These are phyloP conservation scores for Macropus fuliginosus DNA, from an alignment of 2,797 vertebrate species.

Conservation along the genomic window DNA sequence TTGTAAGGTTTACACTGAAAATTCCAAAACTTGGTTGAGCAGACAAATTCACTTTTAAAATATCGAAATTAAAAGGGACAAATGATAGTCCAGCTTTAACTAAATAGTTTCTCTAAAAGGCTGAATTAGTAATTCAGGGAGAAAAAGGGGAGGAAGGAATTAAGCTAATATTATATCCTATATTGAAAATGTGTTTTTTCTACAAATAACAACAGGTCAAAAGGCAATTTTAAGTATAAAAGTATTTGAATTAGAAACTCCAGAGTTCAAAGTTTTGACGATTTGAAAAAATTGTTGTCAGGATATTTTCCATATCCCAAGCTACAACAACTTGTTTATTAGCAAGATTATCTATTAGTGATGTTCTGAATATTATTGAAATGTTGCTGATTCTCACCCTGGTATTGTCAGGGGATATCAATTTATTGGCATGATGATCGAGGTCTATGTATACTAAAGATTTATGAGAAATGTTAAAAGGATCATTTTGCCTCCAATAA, in stretches of 20 bases:
- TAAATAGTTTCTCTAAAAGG: not conserved
- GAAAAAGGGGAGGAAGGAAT: not conserved
- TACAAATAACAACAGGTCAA: not conserved
- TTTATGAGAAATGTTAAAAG: constrained; percentile 14
- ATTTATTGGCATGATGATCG: not conserved
- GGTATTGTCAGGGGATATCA: not conserved
- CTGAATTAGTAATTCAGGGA: not conserved
- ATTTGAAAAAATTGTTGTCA: not conserved
- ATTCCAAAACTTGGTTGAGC: not conserved
- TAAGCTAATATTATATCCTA: constrained; percentile 61
- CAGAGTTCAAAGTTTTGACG: constrained; percentile 68
- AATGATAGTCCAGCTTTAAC: constrained; percentile 12
- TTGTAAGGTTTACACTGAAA: not conserved
- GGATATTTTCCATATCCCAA: not conserved
- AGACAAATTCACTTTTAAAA: not conserved
- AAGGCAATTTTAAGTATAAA: not conserved
- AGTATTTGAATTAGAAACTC: not conserved
- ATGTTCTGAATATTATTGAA: constrained; percentile 45
- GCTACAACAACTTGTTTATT: not conserved
- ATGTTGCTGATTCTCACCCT: constrained; percentile 27
- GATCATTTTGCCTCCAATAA: not conserved
- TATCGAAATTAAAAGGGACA: not conserved
- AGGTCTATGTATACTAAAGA: not conserved
- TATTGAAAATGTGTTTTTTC: not conserved
- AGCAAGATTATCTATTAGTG: constrained; percentile 31